phyloP scores from a whole-genome alignment of 2,113 vertebrate species.

The Eurypyga helias region DNA sequence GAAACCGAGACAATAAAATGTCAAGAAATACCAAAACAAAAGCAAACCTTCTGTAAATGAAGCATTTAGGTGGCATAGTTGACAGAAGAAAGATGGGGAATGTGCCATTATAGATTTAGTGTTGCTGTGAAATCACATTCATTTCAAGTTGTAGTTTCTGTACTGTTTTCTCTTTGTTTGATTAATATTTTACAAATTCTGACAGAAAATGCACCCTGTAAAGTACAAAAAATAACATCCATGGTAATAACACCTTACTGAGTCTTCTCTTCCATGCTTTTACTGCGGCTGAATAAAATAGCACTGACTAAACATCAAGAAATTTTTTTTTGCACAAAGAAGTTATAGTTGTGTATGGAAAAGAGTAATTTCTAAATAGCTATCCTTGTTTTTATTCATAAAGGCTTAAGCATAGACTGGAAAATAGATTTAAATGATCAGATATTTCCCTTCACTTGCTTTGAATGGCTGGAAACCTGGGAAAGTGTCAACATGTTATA shows the following conservation, averaged over 20 bases:
- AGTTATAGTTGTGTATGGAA: background rate
- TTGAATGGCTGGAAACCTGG: background rate
- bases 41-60: conserved; percentile 64
- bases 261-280: background rate
- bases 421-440: conserved; percentile 33
- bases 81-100: conserved; percentile 53
- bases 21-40: conserved; percentile 65
- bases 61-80: conserved; percentile 55
- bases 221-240: conserved; percentile 54
- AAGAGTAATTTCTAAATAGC: background rate
- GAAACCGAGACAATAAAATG: conserved; percentile 38
- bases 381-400: background rate
- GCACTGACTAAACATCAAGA: background rate
- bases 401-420: background rate
- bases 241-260: background rate
- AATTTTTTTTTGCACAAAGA: background rate
- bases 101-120: conserved; percentile 32
- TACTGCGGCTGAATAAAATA: conserved; percentile 16
- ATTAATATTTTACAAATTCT: conserved; percentile 71
- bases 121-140: conserved; percentile 50
- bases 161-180: conserved; percentile 63
- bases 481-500: background rate
- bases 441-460: conserved; percentile 8
- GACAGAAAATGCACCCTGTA: conserved; percentile 59
- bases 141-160: conserved; percentile 56